Evolutionary conservation across 2,888 invertebrate genomes (phyloP), one percentile per base, ranked within the genome.

Genomic region (Cryptophagus acutangulus): DNA sequence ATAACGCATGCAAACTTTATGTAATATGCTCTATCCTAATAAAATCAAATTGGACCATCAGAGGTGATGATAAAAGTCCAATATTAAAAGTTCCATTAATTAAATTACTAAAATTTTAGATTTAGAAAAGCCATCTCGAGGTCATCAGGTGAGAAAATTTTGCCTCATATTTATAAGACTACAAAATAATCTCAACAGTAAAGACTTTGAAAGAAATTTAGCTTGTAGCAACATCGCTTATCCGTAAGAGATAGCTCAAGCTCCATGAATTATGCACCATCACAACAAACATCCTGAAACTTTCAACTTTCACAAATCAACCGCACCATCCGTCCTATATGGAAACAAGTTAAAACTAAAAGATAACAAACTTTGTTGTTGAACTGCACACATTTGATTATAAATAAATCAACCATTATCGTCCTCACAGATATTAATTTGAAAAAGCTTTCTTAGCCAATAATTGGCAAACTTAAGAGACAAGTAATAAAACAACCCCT

Each of bases 221-320:
- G 57, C 59, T 61, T 59, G 57, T 58, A 58, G 55, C 58, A 58
- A 61, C 59, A 62, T n/a, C n/a, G 60, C 60, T 62, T 62, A 62
- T 62, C 62, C 52, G 53, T 38, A 46, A 51, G 44, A 61, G 61
- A 63, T 63, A 62, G 55, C 61, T 46, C 44, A 43, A 48, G 49
- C 48, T 47, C 47, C 59, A 63, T 63, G 63, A 63, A 63, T 63
- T 62, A 63, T 63, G 61, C 59, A 63, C 52, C 56, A 55, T 55
- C 54, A 52, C 47, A 48, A 52, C 47, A 48, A 54, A 43, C 48
- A 56, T 46, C 54, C 53, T 40, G 50, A 51, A 54, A 48, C 44
- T 52, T 38, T 41, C 44, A 45, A 52, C 49, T 54, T 49, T 48
- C 44, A 48, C 51, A 54, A 51, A 52, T 54, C 52, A 49, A 45